Evolutionary conservation across 35 echinoderm and acorn worm genomes (phyloP), one percentile per base, ranked within the genome.

Genomic region (Ophioderma brevispina): DNA sequence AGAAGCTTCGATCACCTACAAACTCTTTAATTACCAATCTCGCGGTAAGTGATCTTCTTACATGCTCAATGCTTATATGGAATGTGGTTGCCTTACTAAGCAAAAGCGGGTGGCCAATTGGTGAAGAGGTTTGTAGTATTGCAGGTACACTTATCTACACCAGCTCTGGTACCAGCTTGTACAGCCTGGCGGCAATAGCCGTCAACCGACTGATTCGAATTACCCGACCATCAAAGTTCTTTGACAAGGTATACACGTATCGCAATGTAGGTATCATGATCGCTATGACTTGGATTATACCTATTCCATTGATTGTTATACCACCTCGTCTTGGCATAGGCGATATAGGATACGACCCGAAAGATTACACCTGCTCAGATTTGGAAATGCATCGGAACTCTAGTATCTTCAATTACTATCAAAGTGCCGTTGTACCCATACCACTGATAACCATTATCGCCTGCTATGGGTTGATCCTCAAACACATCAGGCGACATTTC

Each of bases 11-110:
- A 19, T 85, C 36, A 10, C 86, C 86, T 3, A 94, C 96, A n/a
- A 98, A 94, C 70, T 86, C 89, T 11, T 94, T 98, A 82, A 84
- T 98, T 21, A 89, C 94, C 36, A 98, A 98, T 49, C 79, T 98
- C 1, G 93, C 92, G 0, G 70, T 94, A 1, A 90, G 92, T 30
- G 92, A 98, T 33, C 76, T 98, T 35, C 37, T 90, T 1, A 90
- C 91, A 1, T 83, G 87, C 64, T 79, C 89, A 0, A 78, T 76
- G 23, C 28, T 94, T 0, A 84, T 92, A 13, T 93, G 88, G 82
- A 87, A 89, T 33, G 56, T 92, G 0, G 91, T 97, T 15, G 95
- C 86, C n/a, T 49, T 97, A 35, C 50, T 97, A 31, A 94, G 91
- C 36, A 84, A 85, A 36, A 89, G 50, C 10, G 91, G 83, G 0